phyloP scores from a whole-genome alignment of 2,888 invertebrate genomes.

The Acanthosepion pharaonis region DNA sequence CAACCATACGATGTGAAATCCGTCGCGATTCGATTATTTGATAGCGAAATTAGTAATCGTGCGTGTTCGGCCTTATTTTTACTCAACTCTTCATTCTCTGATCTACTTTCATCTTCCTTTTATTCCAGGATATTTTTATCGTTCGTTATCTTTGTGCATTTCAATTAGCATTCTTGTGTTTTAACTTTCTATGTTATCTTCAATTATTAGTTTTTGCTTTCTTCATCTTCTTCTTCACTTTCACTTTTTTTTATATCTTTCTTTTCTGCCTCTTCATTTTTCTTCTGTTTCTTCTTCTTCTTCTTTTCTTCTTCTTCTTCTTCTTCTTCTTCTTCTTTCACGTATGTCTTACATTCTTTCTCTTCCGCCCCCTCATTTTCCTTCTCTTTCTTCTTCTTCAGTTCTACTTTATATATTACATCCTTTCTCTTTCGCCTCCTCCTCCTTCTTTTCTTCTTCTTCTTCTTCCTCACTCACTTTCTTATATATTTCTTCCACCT shows the following conservation, averaged over 20 bases:
- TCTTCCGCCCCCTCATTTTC: no score
- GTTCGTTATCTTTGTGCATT: background rate
- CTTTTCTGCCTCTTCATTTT: background rate
- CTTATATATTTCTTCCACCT: no score
- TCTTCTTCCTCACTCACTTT: no score
- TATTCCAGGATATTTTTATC: background rate
- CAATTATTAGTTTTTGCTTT: no score
- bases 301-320: no score
- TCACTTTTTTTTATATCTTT: background rate
- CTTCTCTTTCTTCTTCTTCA: no score
- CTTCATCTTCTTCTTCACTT: background rate
- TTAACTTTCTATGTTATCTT: background rate
- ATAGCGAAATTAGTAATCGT: background rate
- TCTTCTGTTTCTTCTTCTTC: background rate
- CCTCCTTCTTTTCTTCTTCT: no score
- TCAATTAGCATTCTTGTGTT: background rate
- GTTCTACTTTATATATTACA: no score
- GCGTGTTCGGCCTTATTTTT: background rate
- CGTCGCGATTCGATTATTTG: background rate
- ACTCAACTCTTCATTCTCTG: background rate
- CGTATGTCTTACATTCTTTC: no score
- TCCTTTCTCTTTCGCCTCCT: no score
- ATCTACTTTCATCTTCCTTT: background rate
- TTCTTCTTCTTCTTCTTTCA: no score
- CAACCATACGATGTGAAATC: background rate